Evolutionary conservation across 2,888 invertebrate genomes (phyloP).

Genomic region (Yponomeuta plumbellus): DNA sequence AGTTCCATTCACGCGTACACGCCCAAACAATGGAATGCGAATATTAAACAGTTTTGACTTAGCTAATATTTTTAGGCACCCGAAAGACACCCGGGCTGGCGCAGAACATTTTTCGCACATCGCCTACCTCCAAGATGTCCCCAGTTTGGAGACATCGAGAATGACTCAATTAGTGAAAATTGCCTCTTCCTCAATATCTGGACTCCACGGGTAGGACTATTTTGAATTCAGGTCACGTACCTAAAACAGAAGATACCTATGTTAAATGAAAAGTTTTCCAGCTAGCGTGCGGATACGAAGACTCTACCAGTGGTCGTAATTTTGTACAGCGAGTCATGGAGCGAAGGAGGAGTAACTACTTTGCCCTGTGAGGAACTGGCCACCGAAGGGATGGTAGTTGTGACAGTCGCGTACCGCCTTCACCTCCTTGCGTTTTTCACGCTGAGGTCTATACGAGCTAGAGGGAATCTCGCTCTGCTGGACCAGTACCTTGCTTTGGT

Average conservation of each 20-base stretch:
- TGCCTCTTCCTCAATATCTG: conserved; percentile 95
- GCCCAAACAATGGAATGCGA: no score
- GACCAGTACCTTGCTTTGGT: conserved; percentile 89
- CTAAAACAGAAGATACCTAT: not conserved
- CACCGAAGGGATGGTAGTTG: conserved; percentile 81
- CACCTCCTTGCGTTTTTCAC: conserved; percentile 83
- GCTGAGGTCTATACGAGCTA: conserved; percentile 70
- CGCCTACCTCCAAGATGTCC: conserved; percentile 83
- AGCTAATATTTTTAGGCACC: conserved; percentile 75
- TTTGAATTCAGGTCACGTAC: not conserved
- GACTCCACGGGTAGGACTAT: conserved; percentile 82
- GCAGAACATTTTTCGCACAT: conserved; percentile 81
- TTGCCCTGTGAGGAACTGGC: conserved; percentile 84
- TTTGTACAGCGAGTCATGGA: conserved; percentile 80
- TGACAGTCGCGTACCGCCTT: conserved; percentile 82
- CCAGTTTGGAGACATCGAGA: conserved; percentile 58
- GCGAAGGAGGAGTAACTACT: conserved; percentile 62
- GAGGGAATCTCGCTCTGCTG: conserved; percentile 90
- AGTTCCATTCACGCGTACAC: no score
- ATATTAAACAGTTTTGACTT: not conserved
- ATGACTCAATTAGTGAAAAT: conserved; percentile 79
- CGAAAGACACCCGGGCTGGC: conserved; percentile 82
- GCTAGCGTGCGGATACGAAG: conserved; percentile 70
- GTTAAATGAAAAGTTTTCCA: conserved; percentile 32
- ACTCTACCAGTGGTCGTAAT: conserved; percentile 81